These are phyloP conservation scores for Butorides virescens DNA, from an alignment of 2,113 vertebrate species.

Conservation along the genomic window DNA sequence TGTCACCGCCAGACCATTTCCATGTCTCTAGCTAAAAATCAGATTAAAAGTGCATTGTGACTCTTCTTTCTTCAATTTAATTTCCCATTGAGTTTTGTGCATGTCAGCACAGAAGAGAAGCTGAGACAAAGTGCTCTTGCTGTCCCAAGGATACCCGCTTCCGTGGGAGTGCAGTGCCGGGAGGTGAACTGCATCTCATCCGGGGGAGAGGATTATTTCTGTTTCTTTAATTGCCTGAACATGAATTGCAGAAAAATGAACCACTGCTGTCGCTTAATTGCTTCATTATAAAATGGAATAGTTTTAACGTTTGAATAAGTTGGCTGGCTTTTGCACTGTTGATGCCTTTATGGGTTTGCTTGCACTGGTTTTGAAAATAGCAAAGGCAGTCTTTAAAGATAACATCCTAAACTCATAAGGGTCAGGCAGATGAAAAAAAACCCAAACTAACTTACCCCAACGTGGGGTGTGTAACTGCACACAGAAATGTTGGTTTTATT, in stretches of 20 bases:
- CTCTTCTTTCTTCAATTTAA: not conserved
- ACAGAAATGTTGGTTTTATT: not conserved
- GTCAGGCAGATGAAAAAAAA: not conserved
- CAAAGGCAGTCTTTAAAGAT: no score
- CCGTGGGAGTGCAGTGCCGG: not conserved
- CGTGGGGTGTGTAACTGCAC: rapidly evolving
- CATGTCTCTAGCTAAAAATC: not conserved
- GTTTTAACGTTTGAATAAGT: no score
- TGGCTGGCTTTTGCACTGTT: not conserved
- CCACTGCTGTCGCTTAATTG: not conserved
- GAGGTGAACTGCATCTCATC: not conserved
- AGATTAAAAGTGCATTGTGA: not conserved
- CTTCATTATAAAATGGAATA: not conserved
- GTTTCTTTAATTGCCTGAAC: not conserved
- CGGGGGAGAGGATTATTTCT: not conserved
- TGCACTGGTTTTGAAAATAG: not conserved
- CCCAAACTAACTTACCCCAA: not conserved
- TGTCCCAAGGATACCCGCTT: not conserved
- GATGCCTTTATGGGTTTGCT: not conserved
- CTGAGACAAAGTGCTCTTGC: not conserved
- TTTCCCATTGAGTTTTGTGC: not conserved
- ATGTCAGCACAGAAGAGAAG: not conserved
- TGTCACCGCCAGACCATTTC: not conserved
- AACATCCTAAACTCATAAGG: not conserved
- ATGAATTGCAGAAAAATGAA: not conserved